These are phyloP conservation scores for Laspeyria flexula DNA, from an alignment of 2,888 invertebrate genomes.

Conservation along the genomic window DNA sequence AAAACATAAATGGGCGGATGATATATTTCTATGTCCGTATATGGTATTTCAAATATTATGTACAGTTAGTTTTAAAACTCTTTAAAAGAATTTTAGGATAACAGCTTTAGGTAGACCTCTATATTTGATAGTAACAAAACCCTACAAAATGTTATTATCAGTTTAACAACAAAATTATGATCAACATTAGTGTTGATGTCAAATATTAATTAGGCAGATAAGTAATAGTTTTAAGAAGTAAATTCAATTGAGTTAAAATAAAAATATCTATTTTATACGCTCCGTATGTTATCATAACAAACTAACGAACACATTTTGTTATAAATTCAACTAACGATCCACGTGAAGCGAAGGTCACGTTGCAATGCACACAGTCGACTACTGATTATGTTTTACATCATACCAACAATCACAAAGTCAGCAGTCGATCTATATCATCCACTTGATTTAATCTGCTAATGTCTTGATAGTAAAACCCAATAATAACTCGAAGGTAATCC, in stretches of 20 bases:
- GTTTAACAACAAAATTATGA: no score
- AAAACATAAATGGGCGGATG: slow-evolving; percentile 26
- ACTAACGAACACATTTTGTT: slow-evolving; percentile 27
- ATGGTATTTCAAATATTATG: slow-evolving; percentile 5
- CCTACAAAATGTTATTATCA: no score
- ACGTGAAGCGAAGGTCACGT: slow-evolving; percentile 39
- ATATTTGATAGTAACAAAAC: no score
- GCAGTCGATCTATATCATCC: slow-evolving; percentile 66
- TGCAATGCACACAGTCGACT: slow-evolving; percentile 27
- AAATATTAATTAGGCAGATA: no score
- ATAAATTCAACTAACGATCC: slow-evolving; percentile 30
- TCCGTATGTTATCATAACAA: slow-evolving; percentile 35
- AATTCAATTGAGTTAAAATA: neutral
- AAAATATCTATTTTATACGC: slow-evolving; percentile 17
- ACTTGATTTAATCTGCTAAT: slow-evolving; percentile 72
- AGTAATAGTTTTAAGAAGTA: no score
- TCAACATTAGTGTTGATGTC: no score
- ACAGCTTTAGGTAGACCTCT: neutral
- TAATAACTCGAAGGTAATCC: slow-evolving; percentile 70
- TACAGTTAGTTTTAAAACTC: neutral
- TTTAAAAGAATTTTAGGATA: neutral
- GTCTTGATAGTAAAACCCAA: slow-evolving; percentile 63
- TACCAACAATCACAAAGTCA: slow-evolving; percentile 53
- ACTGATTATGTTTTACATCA: slow-evolving; percentile 42
- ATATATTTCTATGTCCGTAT: slow-evolving; percentile 18